phyloP scores from a whole-genome alignment of 2,113 vertebrate genomes.

The Epinephelus lanceolatus region DNA sequence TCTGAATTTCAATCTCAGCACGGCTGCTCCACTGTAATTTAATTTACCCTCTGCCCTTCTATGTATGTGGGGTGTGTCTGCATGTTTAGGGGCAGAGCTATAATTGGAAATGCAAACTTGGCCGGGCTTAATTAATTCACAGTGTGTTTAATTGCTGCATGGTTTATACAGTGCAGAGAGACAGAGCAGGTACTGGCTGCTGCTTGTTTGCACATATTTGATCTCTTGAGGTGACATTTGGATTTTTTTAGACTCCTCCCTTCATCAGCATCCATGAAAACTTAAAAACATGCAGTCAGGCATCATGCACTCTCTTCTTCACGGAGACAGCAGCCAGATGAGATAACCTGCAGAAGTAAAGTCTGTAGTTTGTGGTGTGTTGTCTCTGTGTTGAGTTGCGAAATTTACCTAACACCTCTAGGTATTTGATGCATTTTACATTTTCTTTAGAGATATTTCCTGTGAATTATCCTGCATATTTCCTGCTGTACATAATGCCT shows the following conservation, averaged over 20 bases:
- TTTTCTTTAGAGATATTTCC: background rate
- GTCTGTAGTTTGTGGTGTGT: background rate
- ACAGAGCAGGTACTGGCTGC: background rate
- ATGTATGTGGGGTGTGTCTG: slow-evolving; percentile 41
- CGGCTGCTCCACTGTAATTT: slow-evolving; percentile 40
- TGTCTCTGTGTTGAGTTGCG: background rate
- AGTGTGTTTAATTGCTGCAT: slow-evolving; percentile 61
- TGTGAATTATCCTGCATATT: background rate
- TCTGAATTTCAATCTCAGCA: slow-evolving; percentile 51
- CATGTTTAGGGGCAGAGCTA: slow-evolving; percentile 33
- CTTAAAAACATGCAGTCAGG: background rate
- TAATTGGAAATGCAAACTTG: slow-evolving; percentile 75
- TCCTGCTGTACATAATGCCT: background rate
- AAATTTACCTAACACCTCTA: background rate
- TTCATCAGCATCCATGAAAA: background rate
- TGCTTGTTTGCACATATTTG: slow-evolving; percentile 41
- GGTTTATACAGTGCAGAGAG: slow-evolving; percentile 46
- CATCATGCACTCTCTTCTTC: background rate
- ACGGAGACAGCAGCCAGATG: background rate
- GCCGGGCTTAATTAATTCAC: slow-evolving; percentile 67
- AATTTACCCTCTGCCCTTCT: slow-evolving; percentile 60
- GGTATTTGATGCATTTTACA: background rate
- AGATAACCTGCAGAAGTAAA: slow-evolving; percentile 25
- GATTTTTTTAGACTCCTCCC: background rate
- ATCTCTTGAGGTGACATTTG: slow-evolving; percentile 34